Evolutionary conservation across 2,113 vertebrate genomes (phyloP).

Genomic region (Columba livia): DNA sequence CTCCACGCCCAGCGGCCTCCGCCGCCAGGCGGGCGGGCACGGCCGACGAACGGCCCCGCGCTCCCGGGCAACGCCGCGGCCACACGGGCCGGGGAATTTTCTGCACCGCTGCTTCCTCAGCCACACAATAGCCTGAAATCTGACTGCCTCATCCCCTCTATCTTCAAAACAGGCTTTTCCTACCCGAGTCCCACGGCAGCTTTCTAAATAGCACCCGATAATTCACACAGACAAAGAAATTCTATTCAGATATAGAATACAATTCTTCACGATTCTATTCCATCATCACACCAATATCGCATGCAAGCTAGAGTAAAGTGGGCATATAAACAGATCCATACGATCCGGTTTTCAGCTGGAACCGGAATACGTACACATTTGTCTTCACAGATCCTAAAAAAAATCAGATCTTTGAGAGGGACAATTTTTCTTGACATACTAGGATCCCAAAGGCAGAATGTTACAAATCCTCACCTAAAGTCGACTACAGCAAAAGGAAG

Average conservation of each 20-base stretch:
- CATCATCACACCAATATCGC: not conserved
- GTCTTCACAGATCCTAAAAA: not conserved
- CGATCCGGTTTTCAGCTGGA: not conserved
- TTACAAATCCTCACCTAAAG: slow-evolving; percentile 14
- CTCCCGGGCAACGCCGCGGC: not conserved
- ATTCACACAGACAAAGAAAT: not conserved
- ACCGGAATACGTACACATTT: not conserved
- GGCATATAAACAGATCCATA: not conserved
- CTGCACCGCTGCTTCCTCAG: not conserved
- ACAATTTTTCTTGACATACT: not conserved
- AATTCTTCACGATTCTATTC: not conserved
- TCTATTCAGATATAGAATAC: not conserved
- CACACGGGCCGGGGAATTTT: fast-evolving
- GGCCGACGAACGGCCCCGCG: not conserved
- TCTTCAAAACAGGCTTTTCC: not conserved
- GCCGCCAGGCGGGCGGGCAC: not conserved
- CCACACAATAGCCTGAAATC: not conserved
- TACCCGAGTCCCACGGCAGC: not conserved
- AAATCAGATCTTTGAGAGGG: not conserved
- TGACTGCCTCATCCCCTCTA: not conserved
- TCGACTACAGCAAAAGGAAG: slow-evolving; percentile 34
- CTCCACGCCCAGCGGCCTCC: not conserved
- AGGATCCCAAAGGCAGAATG: not conserved
- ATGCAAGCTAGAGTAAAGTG: not conserved
- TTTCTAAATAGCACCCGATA: not conserved